phyloP scores from a whole-genome alignment of 2,888 invertebrate species.

The Parelbella ahira region DNA sequence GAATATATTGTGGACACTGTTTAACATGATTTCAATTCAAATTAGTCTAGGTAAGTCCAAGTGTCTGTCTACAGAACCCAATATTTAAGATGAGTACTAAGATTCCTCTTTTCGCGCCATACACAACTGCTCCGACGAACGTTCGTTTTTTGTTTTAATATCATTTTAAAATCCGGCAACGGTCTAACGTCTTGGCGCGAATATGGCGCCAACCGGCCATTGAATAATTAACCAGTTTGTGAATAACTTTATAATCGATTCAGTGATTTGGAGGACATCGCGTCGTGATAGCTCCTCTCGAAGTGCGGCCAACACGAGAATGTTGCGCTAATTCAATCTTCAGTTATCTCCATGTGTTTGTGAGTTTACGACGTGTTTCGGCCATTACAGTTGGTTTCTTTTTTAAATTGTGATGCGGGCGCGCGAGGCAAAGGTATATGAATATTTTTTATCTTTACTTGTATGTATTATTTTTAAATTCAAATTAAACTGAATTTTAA shows the following conservation, averaged over 20 bases:
- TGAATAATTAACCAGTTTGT: slow-evolving; percentile 43
- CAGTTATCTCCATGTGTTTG: slow-evolving; percentile 65
- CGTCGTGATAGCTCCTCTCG: slow-evolving; percentile 38
- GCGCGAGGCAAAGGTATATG: slow-evolving; percentile 1
- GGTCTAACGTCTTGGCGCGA: slow-evolving; percentile 50
- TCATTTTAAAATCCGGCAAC: slow-evolving; percentile 72
- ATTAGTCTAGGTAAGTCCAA: too few species aligned
- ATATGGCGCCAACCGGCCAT: slow-evolving; percentile 46
- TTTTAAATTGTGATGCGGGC: slow-evolving; percentile 28
- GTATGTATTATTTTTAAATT: slow-evolving; percentile 1
- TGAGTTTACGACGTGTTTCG: slow-evolving; percentile 57
- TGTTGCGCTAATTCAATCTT: slow-evolving; percentile 35
- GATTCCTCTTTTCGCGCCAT: slow-evolving; percentile 49
- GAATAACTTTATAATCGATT: slow-evolving; percentile 46
- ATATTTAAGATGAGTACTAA: slow-evolving; percentile 35
- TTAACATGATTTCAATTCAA: too few species aligned
- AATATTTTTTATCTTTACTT: slow-evolving; percentile 5
- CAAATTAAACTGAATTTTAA: background rate
- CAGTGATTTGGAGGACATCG: slow-evolving; percentile 44
- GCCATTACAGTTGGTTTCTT: slow-evolving; percentile 28
- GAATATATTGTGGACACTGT: too few species aligned
- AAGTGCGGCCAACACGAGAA: slow-evolving; percentile 29
- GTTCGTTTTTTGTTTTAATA: slow-evolving; percentile 46
- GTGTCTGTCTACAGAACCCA: slow-evolving; percentile 54
- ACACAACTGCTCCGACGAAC: slow-evolving; percentile 45